Evolutionary conservation across 2,113 vertebrate species (phyloP).

Genomic region (Mesitornis unicolor): DNA sequence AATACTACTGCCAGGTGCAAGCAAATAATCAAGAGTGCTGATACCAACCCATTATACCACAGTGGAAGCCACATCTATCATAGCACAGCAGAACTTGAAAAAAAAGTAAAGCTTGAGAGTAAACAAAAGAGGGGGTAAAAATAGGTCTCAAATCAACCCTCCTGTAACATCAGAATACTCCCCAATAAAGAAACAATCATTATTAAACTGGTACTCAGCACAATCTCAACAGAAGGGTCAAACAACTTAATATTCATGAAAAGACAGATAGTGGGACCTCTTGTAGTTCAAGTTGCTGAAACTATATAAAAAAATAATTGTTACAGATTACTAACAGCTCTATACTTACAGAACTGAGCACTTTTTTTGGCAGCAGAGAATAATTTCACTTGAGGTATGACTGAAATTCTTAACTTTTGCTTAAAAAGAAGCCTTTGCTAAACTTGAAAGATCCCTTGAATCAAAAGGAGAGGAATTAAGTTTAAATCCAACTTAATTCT

Average conservation of each 20-base stretch:
- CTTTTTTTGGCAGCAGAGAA: neutral
- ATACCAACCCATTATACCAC: neutral
- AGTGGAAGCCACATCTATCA: neutral
- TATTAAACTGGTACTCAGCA: neutral
- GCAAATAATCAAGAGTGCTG: neutral
- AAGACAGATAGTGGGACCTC: neutral
- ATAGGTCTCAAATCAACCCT: neutral
- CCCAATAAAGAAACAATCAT: neutral
- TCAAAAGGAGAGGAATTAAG: neutral
- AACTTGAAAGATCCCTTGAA: neutral
- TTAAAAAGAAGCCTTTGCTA: neutral
- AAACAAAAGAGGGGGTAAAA: neutral
- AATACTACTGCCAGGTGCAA: neutral
- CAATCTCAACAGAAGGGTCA: neutral
- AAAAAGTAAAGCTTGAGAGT: neutral
- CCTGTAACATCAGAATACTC: neutral
- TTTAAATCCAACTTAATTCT: constrained; percentile 18
- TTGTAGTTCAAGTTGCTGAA: neutral
- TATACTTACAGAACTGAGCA: neutral
- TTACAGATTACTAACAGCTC: neutral
- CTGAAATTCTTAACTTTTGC: neutral
- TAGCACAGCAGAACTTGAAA: neutral
- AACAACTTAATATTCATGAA: neutral
- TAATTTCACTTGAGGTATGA: neutral
- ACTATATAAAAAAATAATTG: neutral